Percentiles rank a stretch among this genome's conserved stretches.
These are phyloP conservation scores for Exephanes ischioxanthus DNA, from an alignment of 2,888 invertebrate species.

Conservation along the genomic window DNA sequence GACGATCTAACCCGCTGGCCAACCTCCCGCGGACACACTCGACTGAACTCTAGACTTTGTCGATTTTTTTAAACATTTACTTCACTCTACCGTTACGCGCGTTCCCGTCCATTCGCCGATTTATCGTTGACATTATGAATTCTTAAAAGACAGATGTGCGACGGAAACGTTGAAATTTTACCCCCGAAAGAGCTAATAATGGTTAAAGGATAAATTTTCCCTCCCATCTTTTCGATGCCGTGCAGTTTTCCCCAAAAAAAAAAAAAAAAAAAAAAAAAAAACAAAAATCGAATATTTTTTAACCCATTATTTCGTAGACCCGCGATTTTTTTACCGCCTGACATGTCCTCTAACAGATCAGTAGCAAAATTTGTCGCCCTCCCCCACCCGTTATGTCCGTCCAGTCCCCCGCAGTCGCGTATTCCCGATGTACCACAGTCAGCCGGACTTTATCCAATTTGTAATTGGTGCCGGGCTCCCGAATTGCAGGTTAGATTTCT, in stretches of 20 bases:
- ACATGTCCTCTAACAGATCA: background rate
- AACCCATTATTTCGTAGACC: background rate
- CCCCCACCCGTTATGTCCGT: background rate
- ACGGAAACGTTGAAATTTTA: background rate
- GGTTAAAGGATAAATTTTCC: too few relatives aligned
- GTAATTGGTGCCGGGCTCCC: conserved; percentile 65
- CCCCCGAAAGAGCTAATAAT: background rate
- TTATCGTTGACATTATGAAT: background rate
- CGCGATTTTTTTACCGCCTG: background rate
- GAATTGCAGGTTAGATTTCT: conserved; percentile 82
- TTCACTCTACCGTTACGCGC: background rate
- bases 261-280: too few relatives aligned
- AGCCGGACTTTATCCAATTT: conserved; percentile 54
- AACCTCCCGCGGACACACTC: conserved; percentile 16
- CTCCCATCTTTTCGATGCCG: too few relatives aligned
- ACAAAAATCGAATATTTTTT: background rate
- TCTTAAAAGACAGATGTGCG: background rate
- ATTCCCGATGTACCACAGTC: conserved; percentile 8
- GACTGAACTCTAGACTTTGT: background rate
- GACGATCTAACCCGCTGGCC: conserved; percentile 16
- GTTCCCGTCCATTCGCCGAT: background rate
- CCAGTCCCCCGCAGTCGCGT: background rate
- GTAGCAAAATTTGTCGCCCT: conserved; percentile 15
- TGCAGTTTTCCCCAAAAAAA: background rate
- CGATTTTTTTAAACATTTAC: background rate